Evolutionary conservation across 2,113 vertebrate genomes (phyloP), one percentile per base, ranked within the genome.

Genomic region (Cygnus buccinator): DNA sequence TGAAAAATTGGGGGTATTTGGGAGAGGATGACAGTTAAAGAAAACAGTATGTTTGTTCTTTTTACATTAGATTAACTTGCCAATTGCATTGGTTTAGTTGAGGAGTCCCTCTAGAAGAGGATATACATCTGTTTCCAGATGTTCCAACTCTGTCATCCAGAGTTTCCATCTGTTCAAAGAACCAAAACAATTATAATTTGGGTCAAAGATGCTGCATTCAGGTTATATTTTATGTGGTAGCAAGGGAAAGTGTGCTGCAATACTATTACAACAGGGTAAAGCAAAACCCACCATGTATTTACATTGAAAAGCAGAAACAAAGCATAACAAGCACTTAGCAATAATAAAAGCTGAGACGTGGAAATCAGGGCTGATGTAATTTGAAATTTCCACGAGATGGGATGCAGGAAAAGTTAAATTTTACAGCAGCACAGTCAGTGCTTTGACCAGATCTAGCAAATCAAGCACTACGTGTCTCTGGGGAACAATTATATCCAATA

Each of bases 91-190:
- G 61, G 10, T 46, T 95, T 35, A 61, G 86, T 90, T 95, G 67
- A 90, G 90, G 44, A 82, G 25, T 10, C 91, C 79, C 43, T 84
- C 61, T 87, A 63, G 28, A 96, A 84, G 20, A 18, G 19, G 35
- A 31, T 52, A 22, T 8, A 46, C 48, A 87, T 44, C 43, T 44
- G 43, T 18, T 44, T 44, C 43, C 43, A 44, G 43, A 44, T 44
- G 43, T 44, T 44, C 43, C 43, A 44, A 18, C 43, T 44, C 43
- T 44, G 43, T 44, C 43, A 44, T 44, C 50, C 13, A 58, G 41
- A 66, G 37, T 89, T 95, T 94, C 17, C 39, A 70, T 90, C 79
- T 96, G 37, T 83, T 96, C 33, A 70, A 11, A 87, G 28, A 79
- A 93, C 83, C 5, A 29, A 9, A 87, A 20, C 35, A 90, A 26